Base-by-base conservation (phyloP, 2,113 vertebrate species). In the Rhinoderma darwinii region DNA sequence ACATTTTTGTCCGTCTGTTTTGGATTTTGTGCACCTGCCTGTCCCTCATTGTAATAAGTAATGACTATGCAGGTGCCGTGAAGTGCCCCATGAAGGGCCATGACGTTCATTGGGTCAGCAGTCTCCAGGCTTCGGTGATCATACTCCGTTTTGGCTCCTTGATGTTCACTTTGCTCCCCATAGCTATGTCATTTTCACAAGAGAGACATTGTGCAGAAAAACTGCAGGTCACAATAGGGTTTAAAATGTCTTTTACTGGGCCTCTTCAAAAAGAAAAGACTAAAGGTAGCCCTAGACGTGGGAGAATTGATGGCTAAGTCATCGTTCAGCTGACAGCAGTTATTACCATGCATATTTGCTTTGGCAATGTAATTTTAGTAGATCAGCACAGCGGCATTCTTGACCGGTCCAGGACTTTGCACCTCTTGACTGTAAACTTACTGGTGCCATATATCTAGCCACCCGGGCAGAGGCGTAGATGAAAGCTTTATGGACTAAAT, bases 31-130 rank as follows among this genome's bases (percentile, higher is more conserved):
- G 44, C 82, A 72, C 63, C 54, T 54, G 63, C 30, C 41, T 74
- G 17, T 56, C 4, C 1, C 15, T 6, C 9, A 20, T 72, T 3
- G 17, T 68, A 83, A 83, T 54, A 54, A 32, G 30, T 4, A 7
- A 17, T 50, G 81, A 44, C 32, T 22, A 35, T 14, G 30, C 82
- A 72, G 81, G 81, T 83, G 81, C 37, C 5, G 81, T 32, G 25
- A 20, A 47, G 15, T 72, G 63, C 63, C 63, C 18, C 35, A 6
- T 70, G 3, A 66, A 5, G 27, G 61, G 27, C 32, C 61, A 30
- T 2, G 27, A 66, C 27, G 6, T 20, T 68, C 43, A 7, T 18
- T n/a, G 66, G 82, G 66, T 83, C 82, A 83, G 17, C 35, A 47
- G 50, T 72, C 41, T 37, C 27, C 82, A 18, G 32, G 63, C 43